Conservation (phyloP, 2,888 invertebrate genomes). For the Chalcis sispes region DNA sequence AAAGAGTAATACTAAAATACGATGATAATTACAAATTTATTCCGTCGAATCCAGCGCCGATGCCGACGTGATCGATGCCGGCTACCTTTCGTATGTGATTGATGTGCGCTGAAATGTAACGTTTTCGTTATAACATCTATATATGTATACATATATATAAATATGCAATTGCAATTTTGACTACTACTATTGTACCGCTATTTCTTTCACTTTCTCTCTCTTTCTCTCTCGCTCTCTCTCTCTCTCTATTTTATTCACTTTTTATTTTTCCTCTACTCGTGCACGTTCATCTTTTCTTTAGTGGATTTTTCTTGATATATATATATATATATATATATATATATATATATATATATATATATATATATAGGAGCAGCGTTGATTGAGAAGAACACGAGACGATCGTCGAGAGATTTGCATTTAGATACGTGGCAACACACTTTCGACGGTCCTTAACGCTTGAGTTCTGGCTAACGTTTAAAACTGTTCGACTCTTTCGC, state of each 20-base stretch:
- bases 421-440: conserved; percentile 34
- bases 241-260: conserved; percentile 5
- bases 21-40: conserved; percentile 77
- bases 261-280: not conserved
- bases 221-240: conserved; percentile 7
- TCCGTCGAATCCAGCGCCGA: conserved; percentile 93
- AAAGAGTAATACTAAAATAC: not conserved
- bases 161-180: conserved; percentile 41
- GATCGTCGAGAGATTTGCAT: conserved; percentile 50
- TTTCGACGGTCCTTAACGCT: conserved; percentile 32
- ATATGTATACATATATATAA: not conserved
- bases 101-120: conserved; percentile 82
- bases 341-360: no score
- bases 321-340: no score
- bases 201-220: no score
- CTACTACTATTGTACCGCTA: not conserved
- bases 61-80: conserved; percentile 90
- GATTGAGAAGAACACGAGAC: conserved; percentile 45
- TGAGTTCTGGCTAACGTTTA: conserved; percentile 18
- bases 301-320: not conserved
- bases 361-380: conserved; percentile 1
- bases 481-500: no score
- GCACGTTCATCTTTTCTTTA: not conserved
- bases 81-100: conserved; percentile 90
- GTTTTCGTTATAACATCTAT: conserved; percentile 36